Percentiles rank a stretch among this genome's conserved stretches.
Conservation (phyloP, 2,888 invertebrate species). For the Macaria liturata region DNA sequence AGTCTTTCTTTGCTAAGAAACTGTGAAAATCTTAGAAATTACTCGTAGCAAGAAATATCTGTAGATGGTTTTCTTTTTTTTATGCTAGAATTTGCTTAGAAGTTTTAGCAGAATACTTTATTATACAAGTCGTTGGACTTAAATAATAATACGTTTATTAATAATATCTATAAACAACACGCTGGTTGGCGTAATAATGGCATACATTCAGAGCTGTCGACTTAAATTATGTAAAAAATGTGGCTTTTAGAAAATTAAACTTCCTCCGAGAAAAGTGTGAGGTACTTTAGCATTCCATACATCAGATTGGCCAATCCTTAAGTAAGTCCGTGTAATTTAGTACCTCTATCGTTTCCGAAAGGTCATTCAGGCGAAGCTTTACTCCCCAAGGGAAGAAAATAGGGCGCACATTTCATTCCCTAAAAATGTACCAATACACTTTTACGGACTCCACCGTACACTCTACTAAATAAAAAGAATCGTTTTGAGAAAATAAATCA, state of each 20-base stretch:
- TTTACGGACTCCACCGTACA: conserved; percentile 36
- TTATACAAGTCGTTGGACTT: no score
- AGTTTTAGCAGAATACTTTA: no score
- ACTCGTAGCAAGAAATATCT: no score
- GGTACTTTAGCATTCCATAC: conserved; percentile 7
- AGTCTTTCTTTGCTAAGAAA: no score
- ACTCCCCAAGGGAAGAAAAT: conserved; percentile 31
- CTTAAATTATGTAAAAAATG: background rate
- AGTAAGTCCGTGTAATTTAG: conserved; percentile 15
- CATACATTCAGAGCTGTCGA: background rate
- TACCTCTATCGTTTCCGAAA: conserved; percentile 22
- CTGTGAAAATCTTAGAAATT: no score
- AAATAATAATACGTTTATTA: no score
- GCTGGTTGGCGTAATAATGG: no score
- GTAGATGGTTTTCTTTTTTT: no score
- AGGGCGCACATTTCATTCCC: conserved; percentile 32
- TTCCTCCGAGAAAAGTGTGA: background rate
- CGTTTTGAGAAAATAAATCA: conserved; percentile 38
- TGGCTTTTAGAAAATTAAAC: background rate
- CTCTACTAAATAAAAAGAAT: conserved; percentile 34
- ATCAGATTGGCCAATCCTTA: conserved; percentile 8
- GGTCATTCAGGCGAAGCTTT: conserved; percentile 25
- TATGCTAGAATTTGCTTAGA: no score
- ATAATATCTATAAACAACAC: no score
- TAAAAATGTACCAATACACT: conserved; percentile 40